A percentile compares a stretch with the other conserved stretches of the same genome.
phyloP scores from a whole-genome alignment of 2,888 invertebrate genomes.

The Papilio demoleus region DNA sequence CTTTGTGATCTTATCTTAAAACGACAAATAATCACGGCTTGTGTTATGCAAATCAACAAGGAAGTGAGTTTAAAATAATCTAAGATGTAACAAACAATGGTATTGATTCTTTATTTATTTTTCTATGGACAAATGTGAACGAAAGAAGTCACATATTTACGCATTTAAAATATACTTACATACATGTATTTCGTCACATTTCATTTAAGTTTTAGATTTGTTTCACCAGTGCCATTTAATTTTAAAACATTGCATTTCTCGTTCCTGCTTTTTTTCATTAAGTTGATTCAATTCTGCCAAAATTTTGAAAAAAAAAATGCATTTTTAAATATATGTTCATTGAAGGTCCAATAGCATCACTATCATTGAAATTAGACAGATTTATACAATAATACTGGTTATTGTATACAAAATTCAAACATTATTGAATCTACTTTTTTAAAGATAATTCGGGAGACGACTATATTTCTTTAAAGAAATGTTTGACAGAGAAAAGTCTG shows the following conservation, averaged over 20 bases:
- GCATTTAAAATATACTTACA: not conserved
- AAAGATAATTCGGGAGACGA: too few species aligned
- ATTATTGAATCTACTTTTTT: too few species aligned
- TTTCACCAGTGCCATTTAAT: not conserved
- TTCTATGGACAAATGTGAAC: not conserved
- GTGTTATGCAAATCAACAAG: slow-evolving; percentile 43
- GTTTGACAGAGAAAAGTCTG: not conserved
- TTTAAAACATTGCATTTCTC: not conserved
- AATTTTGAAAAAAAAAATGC: too few species aligned
- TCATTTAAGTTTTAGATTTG: not conserved
- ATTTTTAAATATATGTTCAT: too few species aligned
- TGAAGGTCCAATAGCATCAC: too few species aligned
- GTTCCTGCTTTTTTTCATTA: not conserved
- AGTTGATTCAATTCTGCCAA: too few species aligned
- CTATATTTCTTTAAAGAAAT: too few species aligned
- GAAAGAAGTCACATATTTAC: not conserved
- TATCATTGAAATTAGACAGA: too few species aligned
- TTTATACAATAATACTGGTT: too few species aligned
- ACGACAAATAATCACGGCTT: slow-evolving; percentile 36
- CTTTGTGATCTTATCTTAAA: slow-evolving; percentile 42
- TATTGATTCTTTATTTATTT: slow-evolving; percentile 9
- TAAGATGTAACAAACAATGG: slow-evolving; percentile 26
- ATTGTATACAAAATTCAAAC: too few species aligned
- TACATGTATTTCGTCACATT: not conserved
- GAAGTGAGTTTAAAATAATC: slow-evolving; percentile 38